Evolutionary conservation across 1,140 invertebrate genomes (phyloP).

Genomic region (Drosophila athabasca): DNA sequence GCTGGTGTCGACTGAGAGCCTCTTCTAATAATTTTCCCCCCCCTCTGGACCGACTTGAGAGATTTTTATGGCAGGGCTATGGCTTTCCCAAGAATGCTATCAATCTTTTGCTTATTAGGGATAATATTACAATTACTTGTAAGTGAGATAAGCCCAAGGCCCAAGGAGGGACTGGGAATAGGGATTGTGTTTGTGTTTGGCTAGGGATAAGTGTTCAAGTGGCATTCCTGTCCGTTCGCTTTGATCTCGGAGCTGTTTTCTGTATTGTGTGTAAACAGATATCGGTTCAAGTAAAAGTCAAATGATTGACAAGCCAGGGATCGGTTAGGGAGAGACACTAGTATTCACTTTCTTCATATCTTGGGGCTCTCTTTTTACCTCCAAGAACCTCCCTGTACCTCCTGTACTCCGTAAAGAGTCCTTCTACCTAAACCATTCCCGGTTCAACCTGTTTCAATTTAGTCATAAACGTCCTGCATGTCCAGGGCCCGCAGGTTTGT

Average conservation of each 20-base stretch:
- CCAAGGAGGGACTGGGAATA: slow-evolving; percentile 14
- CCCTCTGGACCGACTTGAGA: slow-evolving; percentile 2
- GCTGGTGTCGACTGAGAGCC: slow-evolving; percentile 36
- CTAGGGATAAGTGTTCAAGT: slow-evolving; percentile 65
- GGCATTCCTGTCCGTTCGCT: slow-evolving; percentile 24
- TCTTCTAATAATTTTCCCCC: slow-evolving; percentile 52
- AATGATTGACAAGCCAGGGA: slow-evolving; percentile 57
- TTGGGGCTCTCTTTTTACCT: no score
- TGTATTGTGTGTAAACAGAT: slow-evolving; percentile 63
- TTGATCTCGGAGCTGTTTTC: slow-evolving; percentile 50
- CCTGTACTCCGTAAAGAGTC: background rate
- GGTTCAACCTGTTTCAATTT: slow-evolving; percentile 76
- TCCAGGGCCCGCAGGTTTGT: slow-evolving; percentile 40
- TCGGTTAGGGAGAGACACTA: background rate
- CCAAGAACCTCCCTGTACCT: slow-evolving; percentile 1
- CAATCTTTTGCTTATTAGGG: slow-evolving; percentile 81
- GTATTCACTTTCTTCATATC: no score
- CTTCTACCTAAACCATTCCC: slow-evolving; percentile 16
- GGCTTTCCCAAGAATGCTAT: slow-evolving; percentile 75
- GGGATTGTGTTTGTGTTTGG: slow-evolving; percentile 7
- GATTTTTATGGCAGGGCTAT: slow-evolving; percentile 38
- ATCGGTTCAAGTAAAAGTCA: slow-evolving; percentile 48
- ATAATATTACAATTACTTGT: slow-evolving; percentile 82
- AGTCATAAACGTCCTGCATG: slow-evolving; percentile 57
- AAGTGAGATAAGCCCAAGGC: slow-evolving; percentile 69